Base-by-base conservation (phyloP, 2,797 vertebrate genomes). In the Pseudotriccus pelzelni region DNA sequence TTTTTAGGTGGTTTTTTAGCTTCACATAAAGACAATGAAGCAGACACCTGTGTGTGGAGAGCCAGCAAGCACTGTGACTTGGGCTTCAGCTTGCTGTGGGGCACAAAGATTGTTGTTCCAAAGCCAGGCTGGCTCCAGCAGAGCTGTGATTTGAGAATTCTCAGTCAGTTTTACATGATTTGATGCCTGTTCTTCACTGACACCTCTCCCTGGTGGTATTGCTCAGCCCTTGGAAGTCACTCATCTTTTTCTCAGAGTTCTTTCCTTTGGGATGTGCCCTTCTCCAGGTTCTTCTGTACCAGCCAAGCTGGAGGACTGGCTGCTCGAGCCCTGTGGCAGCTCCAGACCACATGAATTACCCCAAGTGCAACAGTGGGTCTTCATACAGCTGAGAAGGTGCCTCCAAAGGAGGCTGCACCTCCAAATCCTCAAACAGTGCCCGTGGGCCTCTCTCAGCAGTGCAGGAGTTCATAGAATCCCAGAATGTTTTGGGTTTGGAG, bases 321-420 rank as follows among this genome's bases (percentile, higher is more conserved):
- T n/a, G 5, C 32, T 53, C 12, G 6, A 73, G 60, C 27, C 58
- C 60, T 1, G 0, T 11, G 69, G 49, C 63, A 64, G 58, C 81
- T 64, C 69, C 24, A 44, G 47, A 14, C 25, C 43, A 13, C 28
- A 18, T 0, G 0, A 0, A 43, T 36, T 19, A 74, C 37, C 36
- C 32, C 52, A 67, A 18, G n/a, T 28, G 44, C 60, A 77, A n/a
- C 52, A 24, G 52, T 58, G 69, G 14, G 1, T 50, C 36, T 60
- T 66, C 22, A 3, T 2, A 14, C 5, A 68, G 63, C 78, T 63
- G n/a, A 56, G 66, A 41, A 53, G 23, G 46, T 34, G 64, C 59
- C 55, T 74, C 39, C 59, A 47, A 36, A 56, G 68, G 34, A 69
- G 46, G 18, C 73, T 52, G 12, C 34, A 27, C 20, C 56, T 80